These are phyloP conservation scores for Porites lutea DNA, from an alignment of 64 coral and sea anemone genomes.

Conservation along the genomic window DNA sequence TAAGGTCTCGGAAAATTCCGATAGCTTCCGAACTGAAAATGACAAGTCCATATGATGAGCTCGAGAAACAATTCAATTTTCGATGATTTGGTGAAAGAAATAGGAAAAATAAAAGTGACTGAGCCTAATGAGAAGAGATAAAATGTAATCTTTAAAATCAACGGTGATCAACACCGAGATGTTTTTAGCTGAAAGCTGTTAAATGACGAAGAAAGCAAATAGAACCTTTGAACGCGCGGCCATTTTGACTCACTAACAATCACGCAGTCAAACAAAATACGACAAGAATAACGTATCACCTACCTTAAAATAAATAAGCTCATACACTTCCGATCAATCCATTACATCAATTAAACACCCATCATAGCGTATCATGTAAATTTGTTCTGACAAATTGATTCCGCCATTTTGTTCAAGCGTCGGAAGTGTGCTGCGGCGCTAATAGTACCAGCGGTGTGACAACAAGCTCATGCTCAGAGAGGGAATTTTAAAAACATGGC, in stretches of 20 bases:
- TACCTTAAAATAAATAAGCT: constrained; percentile 41
- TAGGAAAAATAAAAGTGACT: neutral
- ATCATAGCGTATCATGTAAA: constrained; percentile 3
- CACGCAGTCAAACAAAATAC: neutral
- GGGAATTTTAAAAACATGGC: constrained; percentile 87
- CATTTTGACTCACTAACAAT: constrained; percentile 2
- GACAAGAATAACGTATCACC: neutral
- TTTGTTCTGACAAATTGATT: constrained; percentile 54
- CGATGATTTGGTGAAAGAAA: neutral
- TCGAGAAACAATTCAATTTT: neutral
- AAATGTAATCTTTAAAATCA: neutral
- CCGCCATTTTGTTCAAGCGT: constrained; percentile 71
- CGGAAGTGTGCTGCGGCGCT: constrained; percentile 24
- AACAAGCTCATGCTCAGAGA: constrained; percentile 68
- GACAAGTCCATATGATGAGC: constrained; percentile 13
- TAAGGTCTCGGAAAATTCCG: constrained; percentile 62
- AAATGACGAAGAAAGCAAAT: neutral
- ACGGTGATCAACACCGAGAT: neutral
- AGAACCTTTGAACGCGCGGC: neutral
- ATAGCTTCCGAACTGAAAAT: constrained; percentile 66
- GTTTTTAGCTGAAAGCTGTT: neutral
- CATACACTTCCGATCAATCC: constrained; percentile 22
- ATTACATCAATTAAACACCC: constrained; percentile 24
- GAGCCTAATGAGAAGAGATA: neutral
- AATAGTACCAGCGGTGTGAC: constrained; percentile 52